Conservation (phyloP, 2,113 vertebrate genomes). For the Cebus imitator region DNA sequence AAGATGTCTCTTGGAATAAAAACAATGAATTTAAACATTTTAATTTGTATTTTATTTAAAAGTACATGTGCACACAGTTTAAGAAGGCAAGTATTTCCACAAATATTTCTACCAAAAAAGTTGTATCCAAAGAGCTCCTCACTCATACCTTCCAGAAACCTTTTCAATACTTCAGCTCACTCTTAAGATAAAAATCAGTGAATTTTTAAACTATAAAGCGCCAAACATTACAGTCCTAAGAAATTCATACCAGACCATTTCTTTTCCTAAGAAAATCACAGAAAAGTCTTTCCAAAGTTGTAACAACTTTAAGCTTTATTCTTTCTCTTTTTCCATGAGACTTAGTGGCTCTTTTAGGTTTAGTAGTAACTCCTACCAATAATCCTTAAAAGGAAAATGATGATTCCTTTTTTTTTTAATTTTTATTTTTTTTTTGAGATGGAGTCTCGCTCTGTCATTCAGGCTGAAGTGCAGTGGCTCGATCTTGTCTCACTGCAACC, state of each 20-base stretch:
- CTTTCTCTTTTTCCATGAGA: background rate
- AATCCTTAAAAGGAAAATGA: background rate
- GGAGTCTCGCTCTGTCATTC: no score
- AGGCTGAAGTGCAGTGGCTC: no score
- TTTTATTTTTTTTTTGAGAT: no score
- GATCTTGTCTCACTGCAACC: no score
- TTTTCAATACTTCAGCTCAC: background rate
- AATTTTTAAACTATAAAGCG: background rate
- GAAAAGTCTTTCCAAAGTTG: background rate
- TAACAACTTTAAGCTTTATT: background rate
- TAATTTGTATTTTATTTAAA: background rate
- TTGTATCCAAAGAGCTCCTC: background rate
- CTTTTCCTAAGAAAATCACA: no score
- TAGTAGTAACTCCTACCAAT: background rate
- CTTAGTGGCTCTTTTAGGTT: background rate
- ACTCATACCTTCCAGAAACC: background rate
- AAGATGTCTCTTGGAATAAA: background rate
- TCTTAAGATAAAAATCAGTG: background rate
- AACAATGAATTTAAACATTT: background rate
- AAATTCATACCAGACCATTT: background rate
- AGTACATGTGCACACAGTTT: background rate
- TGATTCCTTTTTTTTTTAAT: background rate
- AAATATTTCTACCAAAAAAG: background rate
- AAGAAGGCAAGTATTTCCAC: background rate
- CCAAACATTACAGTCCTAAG: background rate